Conservation (phyloP, 2,113 vertebrate species). For the Alexandromys fortis region DNA sequence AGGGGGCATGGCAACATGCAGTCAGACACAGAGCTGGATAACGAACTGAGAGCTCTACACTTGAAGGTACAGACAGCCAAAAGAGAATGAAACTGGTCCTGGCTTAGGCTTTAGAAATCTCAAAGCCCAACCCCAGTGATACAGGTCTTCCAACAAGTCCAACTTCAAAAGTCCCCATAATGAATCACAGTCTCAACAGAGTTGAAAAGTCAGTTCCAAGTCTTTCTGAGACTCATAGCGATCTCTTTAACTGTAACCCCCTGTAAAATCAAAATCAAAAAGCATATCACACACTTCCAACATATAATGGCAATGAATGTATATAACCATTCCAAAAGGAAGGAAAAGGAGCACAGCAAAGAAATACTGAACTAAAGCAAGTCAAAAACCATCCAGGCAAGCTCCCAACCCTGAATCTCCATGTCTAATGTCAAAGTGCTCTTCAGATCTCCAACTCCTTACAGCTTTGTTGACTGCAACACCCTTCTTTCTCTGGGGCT, state of each 20-base stretch:
- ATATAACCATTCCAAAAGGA: neutral
- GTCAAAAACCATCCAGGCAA: neutral
- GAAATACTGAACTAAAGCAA: neutral
- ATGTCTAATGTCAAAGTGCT: neutral
- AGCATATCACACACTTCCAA: neutral
- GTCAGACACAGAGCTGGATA: neutral
- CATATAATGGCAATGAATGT: neutral
- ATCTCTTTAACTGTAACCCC: neutral
- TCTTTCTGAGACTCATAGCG: neutral
- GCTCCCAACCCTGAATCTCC: neutral
- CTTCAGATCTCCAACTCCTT: neutral
- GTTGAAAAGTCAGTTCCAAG: neutral
- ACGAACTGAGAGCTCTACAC: neutral
- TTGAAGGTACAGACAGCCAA: neutral
- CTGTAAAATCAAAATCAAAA: neutral
- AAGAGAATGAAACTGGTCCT: neutral
- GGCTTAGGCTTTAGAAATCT: neutral
- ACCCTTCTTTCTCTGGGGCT: neutral
- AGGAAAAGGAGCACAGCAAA: neutral
- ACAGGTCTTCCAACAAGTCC: neutral
- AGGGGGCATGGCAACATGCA: neutral
- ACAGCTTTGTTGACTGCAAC: neutral
- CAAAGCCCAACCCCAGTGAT: neutral
- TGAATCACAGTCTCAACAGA: neutral
- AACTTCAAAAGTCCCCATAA: neutral